phyloP scores from a whole-genome alignment of 64 coral and sea anemone genomes.

The Acropora yongei region DNA sequence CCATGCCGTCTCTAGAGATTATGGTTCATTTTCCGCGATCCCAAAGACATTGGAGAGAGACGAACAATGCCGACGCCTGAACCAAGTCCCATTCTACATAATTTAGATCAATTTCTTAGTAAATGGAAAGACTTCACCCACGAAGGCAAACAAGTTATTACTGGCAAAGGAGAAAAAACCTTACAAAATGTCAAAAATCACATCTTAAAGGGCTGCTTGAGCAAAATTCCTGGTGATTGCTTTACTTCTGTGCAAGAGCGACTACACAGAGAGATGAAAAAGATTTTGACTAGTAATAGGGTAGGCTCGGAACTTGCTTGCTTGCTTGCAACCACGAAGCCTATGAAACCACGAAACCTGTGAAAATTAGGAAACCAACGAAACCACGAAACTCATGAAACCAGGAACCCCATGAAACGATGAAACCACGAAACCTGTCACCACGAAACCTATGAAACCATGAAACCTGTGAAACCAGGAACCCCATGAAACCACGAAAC shows the following conservation, averaged over 20 bases:
- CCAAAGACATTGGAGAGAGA: background rate
- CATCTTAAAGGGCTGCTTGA: slow-evolving; percentile 48
- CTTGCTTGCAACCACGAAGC: too few relatives aligned
- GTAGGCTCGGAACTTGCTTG: slow-evolving; percentile 22
- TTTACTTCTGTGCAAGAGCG: slow-evolving; percentile 40
- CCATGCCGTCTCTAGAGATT: background rate
- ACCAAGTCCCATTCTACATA: slow-evolving; percentile 1
- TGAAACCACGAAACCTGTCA: too few relatives aligned
- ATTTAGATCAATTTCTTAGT: slow-evolving; percentile 17
- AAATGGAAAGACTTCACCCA: slow-evolving; percentile 12
- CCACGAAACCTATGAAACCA: too few relatives aligned
- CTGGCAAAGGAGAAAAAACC: slow-evolving; percentile 1
- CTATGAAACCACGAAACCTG: too few relatives aligned
- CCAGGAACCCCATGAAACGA: too few relatives aligned
- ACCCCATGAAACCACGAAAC: too few relatives aligned
- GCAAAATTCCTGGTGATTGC: slow-evolving; percentile 39
- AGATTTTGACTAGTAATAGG: slow-evolving; percentile 35
- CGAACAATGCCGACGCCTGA: background rate
- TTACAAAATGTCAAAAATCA: slow-evolving; percentile 36
- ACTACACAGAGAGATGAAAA: slow-evolving; percentile 58
- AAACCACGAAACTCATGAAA: too few relatives aligned
- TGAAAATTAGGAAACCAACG: too few relatives aligned
- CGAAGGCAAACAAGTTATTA: background rate
- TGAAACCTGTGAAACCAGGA: too few relatives aligned
- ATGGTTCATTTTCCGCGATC: background rate